Conservation (phyloP, 2,888 invertebrate genomes). For the Smittia aterrima region DNA sequence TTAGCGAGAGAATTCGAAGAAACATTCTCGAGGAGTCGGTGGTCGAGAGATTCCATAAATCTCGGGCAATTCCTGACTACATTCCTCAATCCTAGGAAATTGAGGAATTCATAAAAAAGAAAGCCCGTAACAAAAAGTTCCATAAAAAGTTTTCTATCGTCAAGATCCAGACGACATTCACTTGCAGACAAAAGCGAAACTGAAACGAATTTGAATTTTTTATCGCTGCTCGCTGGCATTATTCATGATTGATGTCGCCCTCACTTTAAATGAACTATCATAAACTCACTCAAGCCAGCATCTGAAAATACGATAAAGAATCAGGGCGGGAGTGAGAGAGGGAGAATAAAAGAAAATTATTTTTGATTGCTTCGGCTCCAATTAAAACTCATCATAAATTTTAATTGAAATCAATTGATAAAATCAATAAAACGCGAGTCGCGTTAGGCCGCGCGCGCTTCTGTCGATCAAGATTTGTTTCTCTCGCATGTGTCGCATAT, state of each 20-base stretch:
- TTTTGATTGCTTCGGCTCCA: slow-evolving; percentile 28
- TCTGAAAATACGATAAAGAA: too few relatives aligned
- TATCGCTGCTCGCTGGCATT: not conserved
- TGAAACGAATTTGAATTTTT: not conserved
- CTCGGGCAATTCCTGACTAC: not conserved
- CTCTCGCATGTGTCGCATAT: not conserved
- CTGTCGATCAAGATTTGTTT: not conserved
- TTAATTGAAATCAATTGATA: slow-evolving; percentile 40
- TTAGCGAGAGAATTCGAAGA: not conserved
- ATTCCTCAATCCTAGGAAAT: not conserved
- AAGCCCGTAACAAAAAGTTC: not conserved
- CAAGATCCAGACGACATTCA: slow-evolving; percentile 12
- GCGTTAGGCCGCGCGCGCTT: not conserved
- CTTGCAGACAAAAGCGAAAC: slow-evolving; percentile 3
- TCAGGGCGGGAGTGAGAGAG: too few relatives aligned
- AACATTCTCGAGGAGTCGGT: not conserved
- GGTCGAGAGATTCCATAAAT: not conserved
- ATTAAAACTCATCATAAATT: slow-evolving; percentile 41
- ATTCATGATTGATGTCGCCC: slow-evolving; percentile 26
- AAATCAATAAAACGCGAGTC: slow-evolving; percentile 27
- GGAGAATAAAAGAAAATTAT: slow-evolving; percentile 14
- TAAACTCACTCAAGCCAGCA: not conserved
- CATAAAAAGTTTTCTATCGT: slow-evolving; percentile 8
- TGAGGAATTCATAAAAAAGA: slow-evolving; percentile 3
- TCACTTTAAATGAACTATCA: not conserved